Percentiles rank a stretch among this genome's conserved stretches.
Conservation (phyloP, 2,797 vertebrate genomes). For the Hoplostethus atlanticus region DNA sequence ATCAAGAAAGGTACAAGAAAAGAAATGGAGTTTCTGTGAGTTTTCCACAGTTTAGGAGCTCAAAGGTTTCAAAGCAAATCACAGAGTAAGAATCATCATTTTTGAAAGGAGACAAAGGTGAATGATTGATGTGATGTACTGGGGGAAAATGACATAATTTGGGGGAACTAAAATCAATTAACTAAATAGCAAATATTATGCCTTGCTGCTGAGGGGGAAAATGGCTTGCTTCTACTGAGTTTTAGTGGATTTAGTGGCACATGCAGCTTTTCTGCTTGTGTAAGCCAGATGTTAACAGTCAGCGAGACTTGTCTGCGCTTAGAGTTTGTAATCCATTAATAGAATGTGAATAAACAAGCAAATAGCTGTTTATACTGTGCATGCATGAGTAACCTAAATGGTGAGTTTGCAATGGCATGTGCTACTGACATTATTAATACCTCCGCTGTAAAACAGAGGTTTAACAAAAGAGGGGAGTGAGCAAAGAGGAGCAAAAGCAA, state of each 20-base stretch:
- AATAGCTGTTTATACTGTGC: constrained; percentile 8
- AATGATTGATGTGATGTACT: constrained; percentile 44
- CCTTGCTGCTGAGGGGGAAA: constrained; percentile 14
- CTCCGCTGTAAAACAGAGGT: constrained; percentile 36
- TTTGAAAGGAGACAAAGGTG: constrained; percentile 41
- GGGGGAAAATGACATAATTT: constrained; percentile 6
- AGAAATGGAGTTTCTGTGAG: constrained; percentile 25
- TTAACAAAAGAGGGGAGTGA: constrained; percentile 12
- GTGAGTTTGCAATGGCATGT: constrained; percentile 34
- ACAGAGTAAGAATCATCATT: constrained; percentile 84
- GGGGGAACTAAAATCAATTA: constrained; percentile 21
- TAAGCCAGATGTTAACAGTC: constrained; percentile 53
- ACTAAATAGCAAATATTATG: constrained; percentile 23
- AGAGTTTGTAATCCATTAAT: constrained; percentile 42
- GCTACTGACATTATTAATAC: constrained; percentile 35
- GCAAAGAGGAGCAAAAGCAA: constrained; percentile 15
- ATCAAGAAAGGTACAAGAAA: constrained; percentile 30
- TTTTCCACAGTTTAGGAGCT: constrained; percentile 29
- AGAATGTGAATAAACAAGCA: constrained; percentile 40
- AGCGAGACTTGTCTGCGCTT: constrained; percentile 37
- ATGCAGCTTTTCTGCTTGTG: constrained; percentile 60
- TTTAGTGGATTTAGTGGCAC: constrained; percentile 45
- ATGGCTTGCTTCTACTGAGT: constrained; percentile 27
- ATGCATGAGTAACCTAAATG: constrained; percentile 40
- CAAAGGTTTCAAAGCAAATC: constrained; percentile 82